phyloP scores from a whole-genome alignment of 92 coral and sea anemone genomes.

The Epizoanthus illoricatus region DNA sequence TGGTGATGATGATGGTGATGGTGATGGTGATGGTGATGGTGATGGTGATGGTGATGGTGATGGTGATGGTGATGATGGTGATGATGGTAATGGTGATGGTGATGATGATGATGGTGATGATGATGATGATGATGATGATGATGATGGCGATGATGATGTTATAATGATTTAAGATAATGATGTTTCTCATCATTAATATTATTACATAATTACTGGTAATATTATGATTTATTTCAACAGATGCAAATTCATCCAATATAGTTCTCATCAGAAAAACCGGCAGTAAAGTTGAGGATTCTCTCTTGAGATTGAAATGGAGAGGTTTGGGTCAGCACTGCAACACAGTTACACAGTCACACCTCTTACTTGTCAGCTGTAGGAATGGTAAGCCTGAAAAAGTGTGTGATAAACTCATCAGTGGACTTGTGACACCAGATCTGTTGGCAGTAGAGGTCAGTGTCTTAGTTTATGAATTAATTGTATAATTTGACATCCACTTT shows the following conservation, averaged over 20 bases:
- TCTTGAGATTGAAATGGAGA: constrained; percentile 16
- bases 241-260: background rate
- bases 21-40: background rate
- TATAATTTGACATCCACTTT: background rate
- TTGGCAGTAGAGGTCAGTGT: constrained; percentile 24
- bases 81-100: background rate
- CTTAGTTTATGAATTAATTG: background rate
- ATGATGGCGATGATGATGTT: background rate
- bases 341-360: background rate
- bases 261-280: constrained; percentile 2
- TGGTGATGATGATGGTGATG: background rate
- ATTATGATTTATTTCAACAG: background rate
- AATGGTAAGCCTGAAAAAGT: constrained; percentile 8
- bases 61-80: too few relatives aligned
- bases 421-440: constrained; percentile 27
- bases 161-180: background rate
- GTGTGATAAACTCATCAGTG: constrained; percentile 14
- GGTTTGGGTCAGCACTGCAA: background rate
- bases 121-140: background rate
- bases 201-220: background rate
- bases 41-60: background rate
- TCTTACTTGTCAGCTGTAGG: constrained; percentile 6
- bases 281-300: constrained; percentile 11
- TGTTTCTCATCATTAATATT: background rate
- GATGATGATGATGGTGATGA: background rate